Base-by-base conservation (phyloP, 2,888 invertebrate species). In the Phania funesta region DNA sequence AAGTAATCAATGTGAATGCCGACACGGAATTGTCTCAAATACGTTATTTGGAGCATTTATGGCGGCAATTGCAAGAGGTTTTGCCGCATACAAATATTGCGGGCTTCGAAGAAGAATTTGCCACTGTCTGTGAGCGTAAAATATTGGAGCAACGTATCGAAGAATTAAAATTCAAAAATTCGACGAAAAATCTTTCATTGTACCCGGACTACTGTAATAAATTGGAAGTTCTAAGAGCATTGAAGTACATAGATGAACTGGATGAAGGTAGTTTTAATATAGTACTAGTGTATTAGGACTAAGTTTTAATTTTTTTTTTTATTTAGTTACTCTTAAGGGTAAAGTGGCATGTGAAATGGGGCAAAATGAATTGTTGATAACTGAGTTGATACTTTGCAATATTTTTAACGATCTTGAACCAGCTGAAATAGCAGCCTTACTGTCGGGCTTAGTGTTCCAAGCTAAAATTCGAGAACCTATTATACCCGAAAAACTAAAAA, bases 371-470 rank as follows among this genome's bases (percentile, higher is more conserved):
- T 92, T 99, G 20, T 93, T 99, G 67, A 95, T 99, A 81, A 99
- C 99, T 0, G 99, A 99, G 90, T 92, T 99, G 54, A 95, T 99
- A 41, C 94, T 99, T 85, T 94, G 96, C 83, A 98, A 98, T 90
- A 94, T 96, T 65, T 94, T 99, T 84, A 96, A 96, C 0, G 95
- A 96, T 86, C 93, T 97, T 81, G 94, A 94, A 83, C 96, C 98
- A 0, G 95, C 96, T 0, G 98, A 99, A 91, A 98, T 99, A 54
- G 99, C 98, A 0, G 98, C 99, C 0, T 90, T 99, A 46, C 92
- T 99, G 46, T 99, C 99, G 0, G 95, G 96, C 65, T 93, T 99
- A 84, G 98, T 99, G 46, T 99, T 97, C 91, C 97, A 98, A 92
- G 95, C 95, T 68, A 95, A 95, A 88, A 94, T 93, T 0, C 93